These are phyloP conservation scores for Dexiosoma caninum DNA, from an alignment of 2,888 invertebrate genomes.

Conservation along the genomic window DNA sequence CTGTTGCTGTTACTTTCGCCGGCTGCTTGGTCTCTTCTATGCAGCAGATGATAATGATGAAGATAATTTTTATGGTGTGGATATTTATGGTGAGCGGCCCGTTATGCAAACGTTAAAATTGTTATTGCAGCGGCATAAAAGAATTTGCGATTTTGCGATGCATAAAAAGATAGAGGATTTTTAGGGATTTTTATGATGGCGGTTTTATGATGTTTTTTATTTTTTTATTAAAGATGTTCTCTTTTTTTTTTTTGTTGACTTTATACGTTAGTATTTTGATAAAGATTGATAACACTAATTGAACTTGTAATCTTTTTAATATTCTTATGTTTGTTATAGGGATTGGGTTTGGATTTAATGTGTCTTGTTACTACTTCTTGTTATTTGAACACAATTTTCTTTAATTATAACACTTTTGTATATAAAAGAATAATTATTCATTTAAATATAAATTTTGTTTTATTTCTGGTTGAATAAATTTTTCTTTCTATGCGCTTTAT, in stretches of 20 bases:
- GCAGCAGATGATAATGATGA: slow-evolving; percentile 3
- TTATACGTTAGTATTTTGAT: background rate
- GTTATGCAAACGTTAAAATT: slow-evolving; percentile 19
- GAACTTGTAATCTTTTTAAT: background rate
- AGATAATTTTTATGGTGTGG: slow-evolving; percentile 28
- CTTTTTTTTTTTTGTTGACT: too few relatives aligned
- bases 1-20: background rate
- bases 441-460: too few relatives aligned
- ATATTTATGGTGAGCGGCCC: slow-evolving; percentile 8
- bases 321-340: background rate
- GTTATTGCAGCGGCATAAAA: slow-evolving; percentile 5
- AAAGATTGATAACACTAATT: background rate
- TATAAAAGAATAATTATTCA: too few relatives aligned
- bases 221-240: background rate
- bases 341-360: too few relatives aligned
- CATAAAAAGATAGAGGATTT: slow-evolving; percentile 6
- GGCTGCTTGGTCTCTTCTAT: background rate
- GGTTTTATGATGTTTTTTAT: background rate
- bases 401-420: too few relatives aligned
- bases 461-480: too few relatives aligned
- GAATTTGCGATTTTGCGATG: slow-evolving; percentile 10
- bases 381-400: too few relatives aligned
- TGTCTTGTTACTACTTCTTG: too few relatives aligned
- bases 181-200: slow-evolving; percentile 7
- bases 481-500: background rate